phyloP scores from a whole-genome alignment of 2,797 vertebrate species.

The Crocidura indochinensis region DNA sequence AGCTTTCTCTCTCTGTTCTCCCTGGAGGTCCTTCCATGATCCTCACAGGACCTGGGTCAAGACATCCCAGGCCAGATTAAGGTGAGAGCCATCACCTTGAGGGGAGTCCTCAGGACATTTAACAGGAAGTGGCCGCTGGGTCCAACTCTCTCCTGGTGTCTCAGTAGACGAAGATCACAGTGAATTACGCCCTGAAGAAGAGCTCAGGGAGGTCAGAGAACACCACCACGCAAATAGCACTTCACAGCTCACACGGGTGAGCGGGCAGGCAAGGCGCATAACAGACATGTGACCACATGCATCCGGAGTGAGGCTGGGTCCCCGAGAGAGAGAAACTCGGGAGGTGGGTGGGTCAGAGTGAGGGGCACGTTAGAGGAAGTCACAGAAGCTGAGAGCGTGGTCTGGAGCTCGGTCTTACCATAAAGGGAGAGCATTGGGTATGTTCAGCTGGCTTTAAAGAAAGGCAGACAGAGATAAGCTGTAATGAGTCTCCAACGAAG shows the following conservation, averaged over 20 bases:
- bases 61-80: neutral
- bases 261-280: conserved; percentile 88
- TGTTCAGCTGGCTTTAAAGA: conserved; percentile 99
- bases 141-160: conserved; percentile 90
- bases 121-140: conserved; percentile 87
- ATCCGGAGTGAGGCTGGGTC: conserved; percentile 88
- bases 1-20: neutral
- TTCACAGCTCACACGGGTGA: conserved; percentile 87
- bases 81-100: neutral
- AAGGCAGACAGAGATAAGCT: conserved; percentile 99
- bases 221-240: conserved; percentile 87
- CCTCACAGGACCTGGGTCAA: neutral
- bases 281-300: conserved; percentile 90
- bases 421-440: conserved; percentile 98
- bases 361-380: conserved; percentile 87
- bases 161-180: conserved; percentile 86
- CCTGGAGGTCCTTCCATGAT: neutral
- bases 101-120: conserved; percentile 36
- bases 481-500: conserved; percentile 93
- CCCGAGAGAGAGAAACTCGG: conserved; percentile 87
- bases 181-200: conserved; percentile 85
- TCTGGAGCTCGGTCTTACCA: conserved; percentile 96
- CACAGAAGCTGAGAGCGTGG: conserved; percentile 90
- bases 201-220: conserved; percentile 82
- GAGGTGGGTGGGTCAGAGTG: conserved; percentile 83